Evolutionary conservation across 2,888 invertebrate genomes (phyloP), one percentile per base, ranked within the genome.

Genomic region (Lomographa bimaculata): DNA sequence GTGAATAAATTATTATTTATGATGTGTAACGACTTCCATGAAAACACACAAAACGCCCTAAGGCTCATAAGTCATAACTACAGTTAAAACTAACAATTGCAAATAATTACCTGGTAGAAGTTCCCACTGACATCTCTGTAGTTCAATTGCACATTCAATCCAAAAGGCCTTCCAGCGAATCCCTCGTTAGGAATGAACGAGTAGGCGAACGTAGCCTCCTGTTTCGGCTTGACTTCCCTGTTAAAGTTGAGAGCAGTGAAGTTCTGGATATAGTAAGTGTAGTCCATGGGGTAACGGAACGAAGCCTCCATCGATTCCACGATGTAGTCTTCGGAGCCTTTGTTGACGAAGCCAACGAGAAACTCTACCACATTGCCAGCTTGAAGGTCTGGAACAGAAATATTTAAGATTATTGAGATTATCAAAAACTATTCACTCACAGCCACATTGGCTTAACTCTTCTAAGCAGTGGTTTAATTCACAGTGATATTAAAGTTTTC

Each of bases 271-370:
- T 96, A 96, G 86, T 97, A 99, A 57, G 95, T 97, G 89, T 97
- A 99, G 85, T 99, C 99, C 95, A 98, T 96, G 4, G 99, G 98
- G 75, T 99, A 99, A 60, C 98, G 94, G 93, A 99, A 98, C 0
- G 99, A 98, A 0, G 98, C 98, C 67, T 99, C 99, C 71, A 99
- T 91, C 3, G 95, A 94, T 73, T 99, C 98, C 9, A 99, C 92
- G 10, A 95, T 82, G 70, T 98, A 98, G 58, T 98, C 97, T 58
- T 95, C 93, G 42, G 94, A 91, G 27, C 98, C 99, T 72, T 96
- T 97, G 90, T 99, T 99, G 35, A 94, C 93, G 86, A 99, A 98
- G 9, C 99, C 98, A 47, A 99, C 96, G 1, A 99, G 90, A 80
- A 98, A 96, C 78, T 98, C 97, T 0, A 98, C 98, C 26, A 97